Conservation (phyloP, 2,888 invertebrate genomes). For the Tolmerus cingulatus region DNA sequence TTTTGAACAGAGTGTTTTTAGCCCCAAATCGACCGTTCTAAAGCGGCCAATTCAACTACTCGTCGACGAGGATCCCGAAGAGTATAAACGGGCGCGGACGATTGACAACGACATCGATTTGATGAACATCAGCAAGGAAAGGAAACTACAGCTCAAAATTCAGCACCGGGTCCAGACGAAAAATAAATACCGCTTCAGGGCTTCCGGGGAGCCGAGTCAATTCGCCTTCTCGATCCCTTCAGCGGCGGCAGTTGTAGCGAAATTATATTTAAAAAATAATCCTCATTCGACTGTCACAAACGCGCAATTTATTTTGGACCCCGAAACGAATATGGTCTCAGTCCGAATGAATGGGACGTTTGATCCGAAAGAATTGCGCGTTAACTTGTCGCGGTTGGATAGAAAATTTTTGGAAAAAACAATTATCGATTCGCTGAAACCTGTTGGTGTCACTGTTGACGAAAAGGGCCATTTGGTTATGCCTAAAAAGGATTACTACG, state of each 20-base stretch:
- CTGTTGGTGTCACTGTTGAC: neutral
- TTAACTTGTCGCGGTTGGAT: constrained; percentile 41
- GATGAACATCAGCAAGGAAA: constrained; percentile 29
- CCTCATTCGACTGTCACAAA: constrained; percentile 34
- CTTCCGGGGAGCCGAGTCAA: constrained; percentile 6
- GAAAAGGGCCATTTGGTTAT: neutral
- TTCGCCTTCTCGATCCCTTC: constrained; percentile 30
- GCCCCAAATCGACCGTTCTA: constrained; percentile 14
- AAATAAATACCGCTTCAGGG: constrained; percentile 23
- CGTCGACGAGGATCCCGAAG: constrained; percentile 3
- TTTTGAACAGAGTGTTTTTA: constrained; percentile 28
- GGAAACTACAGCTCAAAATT: constrained; percentile 30
- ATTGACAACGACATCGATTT: constrained; percentile 37
- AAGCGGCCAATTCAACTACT: constrained; percentile 38
- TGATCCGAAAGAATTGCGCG: constrained; percentile 36
- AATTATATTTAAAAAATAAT: constrained; percentile 32
- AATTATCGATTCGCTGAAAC: constrained; percentile 24
- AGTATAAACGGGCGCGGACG: neutral
- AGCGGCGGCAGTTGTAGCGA: constrained; percentile 38
- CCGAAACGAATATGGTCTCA: constrained; percentile 29
- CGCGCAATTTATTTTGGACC: constrained; percentile 41
- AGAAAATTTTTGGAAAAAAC: constrained; percentile 33
- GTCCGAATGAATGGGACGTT: constrained; percentile 32
- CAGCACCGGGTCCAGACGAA: constrained; percentile 38
- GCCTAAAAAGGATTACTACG: neutral